phyloP scores from a whole-genome alignment of 2,797 vertebrate genomes.

The Nyctibius grandis region DNA sequence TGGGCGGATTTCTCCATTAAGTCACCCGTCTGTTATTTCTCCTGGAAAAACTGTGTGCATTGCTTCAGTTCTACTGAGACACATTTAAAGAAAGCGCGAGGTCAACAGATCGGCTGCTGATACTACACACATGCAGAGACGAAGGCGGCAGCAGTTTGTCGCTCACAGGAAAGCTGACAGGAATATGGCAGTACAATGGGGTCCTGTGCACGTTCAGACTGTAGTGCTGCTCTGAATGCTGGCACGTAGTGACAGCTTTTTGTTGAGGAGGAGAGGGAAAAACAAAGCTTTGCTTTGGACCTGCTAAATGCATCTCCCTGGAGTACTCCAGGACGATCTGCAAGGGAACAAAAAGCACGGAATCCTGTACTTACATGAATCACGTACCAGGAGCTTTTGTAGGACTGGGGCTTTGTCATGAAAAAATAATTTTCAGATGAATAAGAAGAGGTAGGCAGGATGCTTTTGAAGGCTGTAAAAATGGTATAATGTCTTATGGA shows the following conservation, averaged over 20 bases:
- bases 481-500: background rate
- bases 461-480: background rate
- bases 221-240: background rate
- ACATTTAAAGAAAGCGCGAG: background rate
- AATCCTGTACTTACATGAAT: background rate
- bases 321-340: background rate
- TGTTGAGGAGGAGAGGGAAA: background rate
- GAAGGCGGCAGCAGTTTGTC: background rate
- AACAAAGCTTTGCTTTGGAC: conserved; percentile 28
- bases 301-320: background rate
- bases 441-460: background rate
- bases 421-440: background rate
- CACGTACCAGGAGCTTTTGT: background rate
- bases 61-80: background rate
- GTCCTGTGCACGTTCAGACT: background rate
- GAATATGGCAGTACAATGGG: background rate
- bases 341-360: background rate
- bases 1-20: background rate
- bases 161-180: background rate
- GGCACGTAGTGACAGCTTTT: background rate
- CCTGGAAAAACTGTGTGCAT: background rate
- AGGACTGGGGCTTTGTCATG: background rate
- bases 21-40: background rate
- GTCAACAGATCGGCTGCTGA: conserved; percentile 20
- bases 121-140: background rate